phyloP scores from a whole-genome alignment of 2,797 vertebrate species.

The Anniella stebbinsi region DNA sequence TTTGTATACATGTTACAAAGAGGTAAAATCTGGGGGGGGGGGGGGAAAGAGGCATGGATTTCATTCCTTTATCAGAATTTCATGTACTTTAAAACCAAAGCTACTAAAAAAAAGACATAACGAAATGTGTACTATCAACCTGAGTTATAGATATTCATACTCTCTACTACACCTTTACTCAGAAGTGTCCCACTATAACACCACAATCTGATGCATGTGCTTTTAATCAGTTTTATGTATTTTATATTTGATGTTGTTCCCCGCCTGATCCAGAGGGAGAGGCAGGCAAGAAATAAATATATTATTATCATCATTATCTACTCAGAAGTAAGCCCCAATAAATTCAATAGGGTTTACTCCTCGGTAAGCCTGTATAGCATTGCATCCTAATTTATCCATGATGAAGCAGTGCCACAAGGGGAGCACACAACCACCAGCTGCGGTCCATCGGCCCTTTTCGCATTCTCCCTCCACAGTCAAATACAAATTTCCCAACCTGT shows the following conservation, averaged over 20 bases:
- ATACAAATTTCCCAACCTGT: slow-evolving; percentile 31
- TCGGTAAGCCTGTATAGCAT: neutral
- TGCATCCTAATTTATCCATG: neutral
- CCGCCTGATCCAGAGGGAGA: too few species aligned
- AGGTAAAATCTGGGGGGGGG: rapidly evolving
- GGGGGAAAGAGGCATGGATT: too few species aligned
- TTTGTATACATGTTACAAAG: neutral
- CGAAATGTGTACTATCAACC: neutral
- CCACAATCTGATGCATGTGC: neutral
- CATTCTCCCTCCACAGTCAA: neutral
- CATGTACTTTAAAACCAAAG: neutral
- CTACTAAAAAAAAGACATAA: neutral
- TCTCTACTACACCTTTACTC: neutral
- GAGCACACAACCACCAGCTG: neutral
- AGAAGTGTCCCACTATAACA: neutral
- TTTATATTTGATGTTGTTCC: too few species aligned
- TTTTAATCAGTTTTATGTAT: too few species aligned
- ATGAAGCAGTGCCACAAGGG: neutral
- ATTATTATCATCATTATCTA: too few species aligned
- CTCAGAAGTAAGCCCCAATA: neutral
- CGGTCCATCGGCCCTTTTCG: slow-evolving; percentile 22
- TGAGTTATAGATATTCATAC: neutral
- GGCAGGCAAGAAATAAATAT: too few species aligned
- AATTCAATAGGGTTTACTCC: too few species aligned
- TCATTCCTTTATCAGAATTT: neutral